Percentiles rank a stretch among this genome's conserved stretches.
Conservation (phyloP, 2,113 vertebrate genomes). For the Morone saxatilis region DNA sequence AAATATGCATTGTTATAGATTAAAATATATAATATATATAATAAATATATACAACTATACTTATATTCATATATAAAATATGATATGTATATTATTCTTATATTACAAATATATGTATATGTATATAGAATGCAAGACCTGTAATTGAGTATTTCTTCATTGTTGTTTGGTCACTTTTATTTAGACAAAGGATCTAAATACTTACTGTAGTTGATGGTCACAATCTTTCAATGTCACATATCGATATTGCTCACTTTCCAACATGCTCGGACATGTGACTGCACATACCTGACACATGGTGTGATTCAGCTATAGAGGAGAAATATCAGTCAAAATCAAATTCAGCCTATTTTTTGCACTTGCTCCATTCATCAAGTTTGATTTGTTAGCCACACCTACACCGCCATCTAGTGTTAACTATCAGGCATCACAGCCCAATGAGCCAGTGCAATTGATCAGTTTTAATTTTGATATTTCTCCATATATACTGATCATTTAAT, state of each 20-base stretch:
- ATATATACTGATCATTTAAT: too few relatives aligned
- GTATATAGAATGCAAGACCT: too few relatives aligned
- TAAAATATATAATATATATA: too few relatives aligned
- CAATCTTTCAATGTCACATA: not conserved
- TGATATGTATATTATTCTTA: too few relatives aligned
- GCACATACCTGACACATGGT: not conserved
- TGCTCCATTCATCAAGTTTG: not conserved
- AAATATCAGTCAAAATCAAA: not conserved
- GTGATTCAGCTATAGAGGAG: not conserved
- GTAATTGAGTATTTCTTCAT: too few relatives aligned
- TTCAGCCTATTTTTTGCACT: not conserved
- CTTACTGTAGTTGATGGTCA: not conserved
- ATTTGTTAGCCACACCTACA: not conserved
- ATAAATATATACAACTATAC: too few relatives aligned
- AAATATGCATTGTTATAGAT: too few relatives aligned
- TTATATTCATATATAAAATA: too few relatives aligned
- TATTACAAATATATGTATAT: too few relatives aligned
- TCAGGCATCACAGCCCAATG: not conserved
- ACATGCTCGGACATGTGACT: not conserved
- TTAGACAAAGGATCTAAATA: too few relatives aligned
- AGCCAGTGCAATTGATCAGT: not conserved
- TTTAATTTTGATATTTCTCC: too few relatives aligned
- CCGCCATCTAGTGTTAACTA: conserved; percentile 14
- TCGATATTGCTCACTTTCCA: not conserved
- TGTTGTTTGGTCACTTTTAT: too few relatives aligned